Conservation (phyloP, 2,888 invertebrate species). For the Melinopterus prodromus region DNA sequence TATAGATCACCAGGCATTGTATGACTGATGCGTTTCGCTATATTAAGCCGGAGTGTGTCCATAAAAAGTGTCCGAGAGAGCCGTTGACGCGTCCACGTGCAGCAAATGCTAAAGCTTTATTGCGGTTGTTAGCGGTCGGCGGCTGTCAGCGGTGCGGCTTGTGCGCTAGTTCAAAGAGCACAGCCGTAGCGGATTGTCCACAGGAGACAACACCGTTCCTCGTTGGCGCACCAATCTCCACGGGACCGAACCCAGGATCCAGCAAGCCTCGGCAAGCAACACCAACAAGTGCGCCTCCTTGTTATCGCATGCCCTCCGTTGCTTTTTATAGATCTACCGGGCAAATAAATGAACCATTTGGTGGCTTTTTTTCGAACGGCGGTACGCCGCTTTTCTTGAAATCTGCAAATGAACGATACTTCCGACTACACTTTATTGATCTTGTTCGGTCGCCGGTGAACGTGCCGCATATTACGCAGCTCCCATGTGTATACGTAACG, state of each 20-base stretch:
- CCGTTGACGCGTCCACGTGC: slow-evolving; percentile 29
- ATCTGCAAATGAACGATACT: slow-evolving; percentile 37
- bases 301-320: slow-evolving; percentile 37
- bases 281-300: slow-evolving; percentile 29
- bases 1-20: slow-evolving; percentile 21
- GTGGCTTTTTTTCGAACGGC: slow-evolving; percentile 27
- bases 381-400: slow-evolving; percentile 33
- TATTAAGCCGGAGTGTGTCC: slow-evolving; percentile 24
- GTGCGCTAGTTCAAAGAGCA: slow-evolving; percentile 30
- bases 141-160: slow-evolving; percentile 33
- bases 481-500: slow-evolving; percentile 29
- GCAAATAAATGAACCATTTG: slow-evolving; percentile 39
- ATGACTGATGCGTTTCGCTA: slow-evolving; percentile 24
- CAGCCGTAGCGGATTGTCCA: slow-evolving; percentile 33
- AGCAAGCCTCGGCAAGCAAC: background rate
- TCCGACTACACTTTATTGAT: slow-evolving; percentile 39
- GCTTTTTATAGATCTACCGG: slow-evolving; percentile 37
- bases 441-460: slow-evolving; percentile 27
- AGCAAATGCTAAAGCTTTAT: slow-evolving; percentile 37
- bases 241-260: slow-evolving; percentile 39
- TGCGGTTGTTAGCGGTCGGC: slow-evolving; percentile 34
- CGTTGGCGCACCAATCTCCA: slow-evolving; percentile 37
- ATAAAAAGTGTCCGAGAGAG: slow-evolving; percentile 32
- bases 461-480: slow-evolving; percentile 30
- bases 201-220: slow-evolving; percentile 30